A percentile compares a stretch with the other conserved stretches of the same genome.
These are phyloP conservation scores for Tetrao urogallus DNA, from an alignment of 2,113 vertebrate species.

Conservation along the genomic window DNA sequence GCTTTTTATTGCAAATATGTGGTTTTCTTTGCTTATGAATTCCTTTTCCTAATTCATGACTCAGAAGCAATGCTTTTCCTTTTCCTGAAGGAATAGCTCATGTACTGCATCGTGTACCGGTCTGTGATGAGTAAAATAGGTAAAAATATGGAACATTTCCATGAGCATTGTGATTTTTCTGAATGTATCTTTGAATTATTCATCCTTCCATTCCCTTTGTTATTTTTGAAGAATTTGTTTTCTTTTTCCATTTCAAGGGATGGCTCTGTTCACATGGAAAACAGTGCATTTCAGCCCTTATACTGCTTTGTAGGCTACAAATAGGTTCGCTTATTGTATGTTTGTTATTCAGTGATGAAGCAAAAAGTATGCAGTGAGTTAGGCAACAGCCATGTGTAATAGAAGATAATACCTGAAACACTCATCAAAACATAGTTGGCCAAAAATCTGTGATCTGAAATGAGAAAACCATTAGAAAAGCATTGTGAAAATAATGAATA, in stretches of 20 bases:
- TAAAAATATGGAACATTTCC: background rate
- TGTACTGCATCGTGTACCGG: background rate
- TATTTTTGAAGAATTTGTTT: background rate
- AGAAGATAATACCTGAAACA: background rate
- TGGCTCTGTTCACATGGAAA: background rate
- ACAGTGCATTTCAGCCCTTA: background rate
- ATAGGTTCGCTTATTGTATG: background rate
- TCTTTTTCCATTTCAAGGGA: background rate
- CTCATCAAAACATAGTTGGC: background rate
- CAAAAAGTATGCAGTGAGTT: background rate
- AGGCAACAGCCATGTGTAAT: accelerated
- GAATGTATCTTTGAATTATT: background rate
- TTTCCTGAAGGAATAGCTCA: background rate
- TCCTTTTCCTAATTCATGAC: background rate
- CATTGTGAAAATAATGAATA: background rate
- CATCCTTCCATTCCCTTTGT: background rate
- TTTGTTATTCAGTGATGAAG: background rate
- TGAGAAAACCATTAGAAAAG: background rate
- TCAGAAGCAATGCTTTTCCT: background rate
- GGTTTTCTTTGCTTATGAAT: background rate
- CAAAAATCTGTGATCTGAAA: background rate
- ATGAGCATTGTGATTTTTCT: background rate
- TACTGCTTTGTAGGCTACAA: background rate
- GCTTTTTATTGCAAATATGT: background rate
- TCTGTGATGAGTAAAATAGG: background rate